A percentile compares a stretch with the other conserved stretches of the same genome.
Evolutionary conservation across 2,113 vertebrate genomes (phyloP).

Genomic region (Atherinomorus stipes): DNA sequence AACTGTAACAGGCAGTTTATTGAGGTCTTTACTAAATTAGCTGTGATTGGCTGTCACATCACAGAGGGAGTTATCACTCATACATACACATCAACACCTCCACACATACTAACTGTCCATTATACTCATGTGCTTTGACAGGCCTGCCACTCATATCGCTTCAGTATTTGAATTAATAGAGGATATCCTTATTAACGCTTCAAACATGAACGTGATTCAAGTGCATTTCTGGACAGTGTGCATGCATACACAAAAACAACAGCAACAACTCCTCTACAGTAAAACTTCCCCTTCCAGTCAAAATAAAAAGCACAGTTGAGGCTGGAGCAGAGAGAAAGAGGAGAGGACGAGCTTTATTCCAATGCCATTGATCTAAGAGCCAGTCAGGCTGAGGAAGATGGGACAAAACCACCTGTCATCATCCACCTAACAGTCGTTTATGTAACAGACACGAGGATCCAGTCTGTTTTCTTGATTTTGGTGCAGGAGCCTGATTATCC

Average conservation of each 20-base stretch:
- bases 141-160: slow-evolving; percentile 40
- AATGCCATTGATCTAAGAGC: slow-evolving; percentile 50
- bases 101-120: too few species aligned
- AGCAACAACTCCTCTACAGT: background rate
- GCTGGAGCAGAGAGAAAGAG: slow-evolving; percentile 33
- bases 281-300: slow-evolving; percentile 11
- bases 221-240: slow-evolving; percentile 1
- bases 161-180: slow-evolving; percentile 52
- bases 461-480: slow-evolving; percentile 32
- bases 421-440: slow-evolving; percentile 38
- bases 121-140: slow-evolving; percentile 14
- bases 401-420: slow-evolving; percentile 62
- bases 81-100: too few species aligned
- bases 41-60: too few species aligned
- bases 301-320: slow-evolving; percentile 11
- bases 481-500: slow-evolving; percentile 36
- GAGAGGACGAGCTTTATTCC: slow-evolving; percentile 47
- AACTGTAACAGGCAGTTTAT: too few species aligned
- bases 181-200: slow-evolving; percentile 48
- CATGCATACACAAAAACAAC: slow-evolving; percentile 11
- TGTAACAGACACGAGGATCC: slow-evolving; percentile 35
- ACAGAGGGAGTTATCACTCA: too few species aligned
- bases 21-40: too few species aligned
- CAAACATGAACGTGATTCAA: too few species aligned
- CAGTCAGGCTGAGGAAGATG: slow-evolving; percentile 37